Base-by-base conservation (phyloP, 2,113 vertebrate genomes). In the Pimephales promelas region DNA sequence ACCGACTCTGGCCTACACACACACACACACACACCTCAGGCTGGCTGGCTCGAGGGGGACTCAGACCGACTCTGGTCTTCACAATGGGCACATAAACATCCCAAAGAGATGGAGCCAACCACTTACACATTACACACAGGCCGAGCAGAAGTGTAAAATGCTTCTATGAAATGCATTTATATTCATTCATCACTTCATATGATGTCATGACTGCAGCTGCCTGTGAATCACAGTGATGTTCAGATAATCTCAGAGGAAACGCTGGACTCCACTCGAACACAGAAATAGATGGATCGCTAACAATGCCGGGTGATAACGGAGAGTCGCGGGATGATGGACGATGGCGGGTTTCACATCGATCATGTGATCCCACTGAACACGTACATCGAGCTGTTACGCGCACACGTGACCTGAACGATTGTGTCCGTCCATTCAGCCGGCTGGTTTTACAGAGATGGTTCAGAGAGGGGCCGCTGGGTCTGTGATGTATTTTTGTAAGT, bases 401-500 rank as follows among this genome's bases (percentile, higher is more conserved):
- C 45, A 24, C 26, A 40, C 18, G 49, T 4, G 31, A 34, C 31
- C 57, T 0, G 31, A n/a, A 5, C 2, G 26, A 10, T 43, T 73
- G 28, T 47, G 43, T 56, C 72, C 3, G 0, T 24, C 34, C 20
- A 3, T 64, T 49, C 45, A 34, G 24, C 9, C 7, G 62, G 16
- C 9, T 26, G n/a, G 20, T 18, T 43, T 9, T 2, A 5, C 28
- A 18, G 34, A 43, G 62, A 75, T 70, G 56, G 43, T 73, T 36
- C 28, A 34, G 73, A 43, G 24, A 47, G 14, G n/a, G 81, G 24
- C 34, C 26, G 66, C 26, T 68, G 61, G 82, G 88, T 36, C 77
- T 57, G 84, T 84, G 85, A 86, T 88, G 84, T 91, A 89, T 91
- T 92, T 93, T 91, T 91, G 82, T 86, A 87, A 91, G 89, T 92